Conservation (phyloP, 2,113 vertebrate species). For the Microcebus tavaratra region DNA sequence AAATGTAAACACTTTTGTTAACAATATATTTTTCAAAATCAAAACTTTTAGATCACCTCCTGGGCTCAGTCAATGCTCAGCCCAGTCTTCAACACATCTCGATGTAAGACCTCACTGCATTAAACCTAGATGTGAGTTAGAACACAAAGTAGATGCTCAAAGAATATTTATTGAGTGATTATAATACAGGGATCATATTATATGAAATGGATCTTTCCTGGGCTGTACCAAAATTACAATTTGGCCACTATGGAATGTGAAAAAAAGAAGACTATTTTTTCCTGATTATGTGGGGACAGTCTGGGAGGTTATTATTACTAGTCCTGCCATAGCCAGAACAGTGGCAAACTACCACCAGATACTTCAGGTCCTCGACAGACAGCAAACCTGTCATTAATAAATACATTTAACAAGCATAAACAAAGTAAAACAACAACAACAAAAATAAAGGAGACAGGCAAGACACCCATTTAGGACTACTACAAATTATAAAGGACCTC, state of each 20-base stretch:
- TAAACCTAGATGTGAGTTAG: not conserved
- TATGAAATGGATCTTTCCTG: not conserved
- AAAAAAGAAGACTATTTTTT: not conserved
- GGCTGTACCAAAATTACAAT: not conserved
- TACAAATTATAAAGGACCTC: not conserved
- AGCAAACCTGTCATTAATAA: not conserved
- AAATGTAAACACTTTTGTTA: not conserved
- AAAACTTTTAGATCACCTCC: not conserved
- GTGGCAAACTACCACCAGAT: not conserved
- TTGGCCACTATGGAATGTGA: not conserved
- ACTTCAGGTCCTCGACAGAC: not conserved
- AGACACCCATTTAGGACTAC: not conserved
- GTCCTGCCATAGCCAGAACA: not conserved
- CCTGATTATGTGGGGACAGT: not conserved
- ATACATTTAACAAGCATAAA: not conserved
- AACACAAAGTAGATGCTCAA: not conserved
- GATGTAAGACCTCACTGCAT: not conserved
- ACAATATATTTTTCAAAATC: conserved; percentile 36
- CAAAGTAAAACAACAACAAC: not conserved
- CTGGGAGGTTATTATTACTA: not conserved
- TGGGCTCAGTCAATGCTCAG: not conserved
- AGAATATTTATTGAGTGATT: not conserved
- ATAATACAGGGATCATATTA: not conserved
- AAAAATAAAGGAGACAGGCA: not conserved
- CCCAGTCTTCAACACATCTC: not conserved